Base-by-base conservation (phyloP, 2,797 vertebrate genomes). In the Poeciliopsis turneri region DNA sequence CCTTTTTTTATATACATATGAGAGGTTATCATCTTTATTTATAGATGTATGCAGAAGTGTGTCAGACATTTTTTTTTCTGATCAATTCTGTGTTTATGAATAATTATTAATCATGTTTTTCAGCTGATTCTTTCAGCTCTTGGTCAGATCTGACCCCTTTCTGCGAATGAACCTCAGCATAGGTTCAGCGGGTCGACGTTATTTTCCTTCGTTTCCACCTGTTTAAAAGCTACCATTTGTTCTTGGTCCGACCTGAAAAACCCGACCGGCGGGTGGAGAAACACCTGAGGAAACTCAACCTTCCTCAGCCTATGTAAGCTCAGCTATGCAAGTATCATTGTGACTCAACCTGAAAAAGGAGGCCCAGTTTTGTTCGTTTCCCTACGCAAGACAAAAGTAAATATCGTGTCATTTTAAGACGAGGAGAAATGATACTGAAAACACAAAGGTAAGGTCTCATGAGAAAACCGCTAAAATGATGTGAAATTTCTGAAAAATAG, bases 201-300 rank as follows among this genome's bases (percentile, higher is more conserved):
- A 39, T 25, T 20, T 68, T 13, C 73, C 82, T 88, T 43, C 20
- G 20, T 51, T 51, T 51, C 49, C 73, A 71, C 59, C 13, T 57
- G 20, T 23, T 36, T 81, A 7, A 82, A 66, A 18, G 49, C 73
- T 51, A 59, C 49, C 59, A 78, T 18, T 13, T 64, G 75, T 28
- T 64, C 71, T 43, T 81, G 5, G 82, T 71, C 1, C 0, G 49
- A 88, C 93, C 74, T 86, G 93, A 93, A 92, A 92, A 93, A 94
- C 93, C 71, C 0, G 91, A 89, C 53, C 0, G 78, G 76, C 88
- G 23, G 78, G 83, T 43, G 28, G 53, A 75, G 55, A 88, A 90
- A 79, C 85, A 82, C 86, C 79, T 61, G 13, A 45, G 46, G 86
- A 83, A 81, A 88, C 79, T 64, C 78, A 73, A 57, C 43, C 28